Percentiles rank a stretch among this genome's conserved stretches.
Conservation (phyloP, 92 coral and sea anemone genomes). For the Anthopleura xanthogrammica region DNA sequence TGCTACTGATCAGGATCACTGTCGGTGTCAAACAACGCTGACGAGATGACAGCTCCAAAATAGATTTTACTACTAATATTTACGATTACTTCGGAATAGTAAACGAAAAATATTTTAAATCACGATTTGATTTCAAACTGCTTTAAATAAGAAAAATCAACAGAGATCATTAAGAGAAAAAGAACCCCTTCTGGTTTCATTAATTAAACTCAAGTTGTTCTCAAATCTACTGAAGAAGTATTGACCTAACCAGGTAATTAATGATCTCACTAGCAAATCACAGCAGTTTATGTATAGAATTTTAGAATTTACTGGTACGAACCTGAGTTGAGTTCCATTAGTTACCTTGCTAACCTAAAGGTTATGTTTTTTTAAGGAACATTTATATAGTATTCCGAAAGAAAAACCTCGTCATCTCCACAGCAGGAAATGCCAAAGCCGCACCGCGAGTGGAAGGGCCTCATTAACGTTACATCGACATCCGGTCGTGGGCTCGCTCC, state of each 20-base stretch:
- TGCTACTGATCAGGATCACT: not conserved
- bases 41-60: not conserved
- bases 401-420: slow-evolving; percentile 15
- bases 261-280: not conserved
- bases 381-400: slow-evolving; percentile 17
- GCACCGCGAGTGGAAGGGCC: slow-evolving; percentile 15
- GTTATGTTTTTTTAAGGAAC: slow-evolving; percentile 8
- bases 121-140: not conserved
- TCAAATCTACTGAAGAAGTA: not conserved
- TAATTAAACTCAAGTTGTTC: not conserved
- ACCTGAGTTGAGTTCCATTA: not conserved
- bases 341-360: not conserved
- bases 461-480: not conserved
- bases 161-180: not conserved
- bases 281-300: not conserved
- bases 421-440: slow-evolving; percentile 33
- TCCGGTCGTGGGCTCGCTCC: slow-evolving; percentile 36
- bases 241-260: not conserved
- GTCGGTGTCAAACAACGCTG: not conserved
- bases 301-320: not conserved
- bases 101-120: not conserved
- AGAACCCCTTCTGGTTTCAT: not conserved
- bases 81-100: not conserved
- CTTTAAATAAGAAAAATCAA: not conserved
- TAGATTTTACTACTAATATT: not conserved